Base-by-base conservation (phyloP, 2,888 invertebrate species). In the Idaea dimidiata region DNA sequence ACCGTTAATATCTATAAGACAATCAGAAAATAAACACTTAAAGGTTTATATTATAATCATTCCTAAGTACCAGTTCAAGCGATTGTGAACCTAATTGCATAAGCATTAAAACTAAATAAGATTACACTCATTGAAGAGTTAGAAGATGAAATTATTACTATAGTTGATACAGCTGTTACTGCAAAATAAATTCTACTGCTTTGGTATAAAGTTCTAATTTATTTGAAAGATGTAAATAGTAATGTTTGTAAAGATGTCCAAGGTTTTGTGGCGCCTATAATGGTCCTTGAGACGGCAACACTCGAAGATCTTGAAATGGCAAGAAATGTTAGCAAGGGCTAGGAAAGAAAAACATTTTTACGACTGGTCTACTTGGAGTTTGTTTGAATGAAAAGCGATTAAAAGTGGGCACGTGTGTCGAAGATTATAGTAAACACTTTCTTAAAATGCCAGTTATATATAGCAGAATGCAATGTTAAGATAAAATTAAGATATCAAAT, bases 261-360 rank as follows among this genome's bases (percentile, higher is more conserved):
- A 77, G 77, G 76, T 78, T 75, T 73, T 71, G 68, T 83, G 89
- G 89, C 89, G 89, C 89, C 89, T 79, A 67, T 65, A 79, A 88
- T 88, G 72, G 88, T 83, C 80, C 88, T 89, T 78, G 74, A 86
- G 78, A 72, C 75, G 72, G 75, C 78, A 70, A 78, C 78, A 77
- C 80, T 83, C 79, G 65, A 69, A 68, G 68, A 68, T 66, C 72
- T 79, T 70, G 68, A 76, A 79, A 67, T 68, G 67, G 63, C 72
- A 66, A 78, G 73, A 77, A 76, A 78, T 67, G 68, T 73, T 74
- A 71, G 75, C 69, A 72, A 71, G 71, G 66, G 73, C 71, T 73
- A 65, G 65, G 67, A 64, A 65, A 74, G 67, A 69, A 75, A 71
- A 75, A 73, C 65, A 76, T 70, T 71, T 43, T 43, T 2, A 43